These are phyloP conservation scores for Dione juno DNA, from an alignment of 2,888 invertebrate species.

Conservation along the genomic window DNA sequence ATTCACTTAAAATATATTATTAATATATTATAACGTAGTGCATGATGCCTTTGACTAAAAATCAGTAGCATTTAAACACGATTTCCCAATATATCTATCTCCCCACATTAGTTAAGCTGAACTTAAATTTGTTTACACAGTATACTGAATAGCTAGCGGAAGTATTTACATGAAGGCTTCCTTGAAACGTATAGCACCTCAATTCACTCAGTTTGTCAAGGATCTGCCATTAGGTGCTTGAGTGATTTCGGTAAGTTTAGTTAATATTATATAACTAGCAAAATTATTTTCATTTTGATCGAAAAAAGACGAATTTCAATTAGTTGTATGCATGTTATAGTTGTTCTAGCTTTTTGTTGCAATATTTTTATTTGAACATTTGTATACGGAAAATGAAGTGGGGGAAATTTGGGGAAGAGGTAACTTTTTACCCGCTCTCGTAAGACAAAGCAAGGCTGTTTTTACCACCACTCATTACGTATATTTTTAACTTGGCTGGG, in stretches of 20 bases:
- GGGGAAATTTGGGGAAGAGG: too few species aligned
- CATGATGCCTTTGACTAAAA: neutral
- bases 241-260: slow-evolving; percentile 22
- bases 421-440: too few species aligned
- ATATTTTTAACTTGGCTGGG: too few species aligned
- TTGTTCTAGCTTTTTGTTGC: too few species aligned
- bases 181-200: slow-evolving; percentile 13
- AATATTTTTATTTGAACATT: too few species aligned
- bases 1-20: too few species aligned
- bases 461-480: too few species aligned
- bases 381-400: too few species aligned
- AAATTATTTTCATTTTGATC: neutral
- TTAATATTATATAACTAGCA: neutral
- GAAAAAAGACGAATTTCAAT: neutral
- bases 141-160: slow-evolving; percentile 14
- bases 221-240: slow-evolving; percentile 27
- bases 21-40: too few species aligned
- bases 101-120: neutral
- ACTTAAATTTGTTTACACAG: slow-evolving; percentile 9
- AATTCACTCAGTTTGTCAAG: slow-evolving; percentile 23
- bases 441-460: too few species aligned
- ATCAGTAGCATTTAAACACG: neutral
- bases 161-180: slow-evolving; percentile 22
- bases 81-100: neutral
- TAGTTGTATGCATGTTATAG: neutral